Conservation (phyloP, 2,888 invertebrate species). For the Caenorhabditis japonica region DNA sequence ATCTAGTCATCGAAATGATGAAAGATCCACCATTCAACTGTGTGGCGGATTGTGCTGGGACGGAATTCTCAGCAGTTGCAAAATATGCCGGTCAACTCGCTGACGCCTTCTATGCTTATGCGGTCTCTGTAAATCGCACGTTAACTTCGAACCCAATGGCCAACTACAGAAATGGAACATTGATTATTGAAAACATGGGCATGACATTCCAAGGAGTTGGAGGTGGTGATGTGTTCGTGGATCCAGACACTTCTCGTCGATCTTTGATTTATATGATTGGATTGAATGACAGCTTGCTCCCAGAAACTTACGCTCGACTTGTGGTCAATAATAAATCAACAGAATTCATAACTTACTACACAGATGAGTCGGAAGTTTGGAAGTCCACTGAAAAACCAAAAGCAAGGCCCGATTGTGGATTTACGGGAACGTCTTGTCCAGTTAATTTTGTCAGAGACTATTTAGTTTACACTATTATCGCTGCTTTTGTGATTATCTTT, state of each 20-base stretch:
- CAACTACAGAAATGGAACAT: slow-evolving; percentile 23
- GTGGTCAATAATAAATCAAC: slow-evolving; percentile 40
- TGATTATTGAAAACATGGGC: slow-evolving; percentile 34
- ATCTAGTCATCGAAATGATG: slow-evolving; percentile 60
- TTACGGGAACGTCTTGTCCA: slow-evolving; percentile 54
- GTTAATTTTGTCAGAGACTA: slow-evolving; percentile 55
- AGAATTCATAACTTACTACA: slow-evolving; percentile 10
- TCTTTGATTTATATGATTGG: slow-evolving; percentile 45
- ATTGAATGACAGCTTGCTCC: slow-evolving; percentile 39
- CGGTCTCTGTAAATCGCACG: slow-evolving; percentile 44
- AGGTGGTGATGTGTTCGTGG: slow-evolving; percentile 41
- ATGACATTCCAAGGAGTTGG: slow-evolving; percentile 44
- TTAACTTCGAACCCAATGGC: slow-evolving; percentile 20
- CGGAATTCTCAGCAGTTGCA: slow-evolving; percentile 5
- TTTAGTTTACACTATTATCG: slow-evolving; percentile 48
- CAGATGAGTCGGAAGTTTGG: slow-evolving; percentile 37
- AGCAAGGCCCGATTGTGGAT: slow-evolving; percentile 53
- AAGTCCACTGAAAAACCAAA: slow-evolving; percentile 42
- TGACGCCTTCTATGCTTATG: slow-evolving; percentile 56
- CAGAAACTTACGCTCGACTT: slow-evolving; percentile 37
- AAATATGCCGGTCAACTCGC: slow-evolving; percentile 52
- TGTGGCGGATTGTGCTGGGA: slow-evolving; percentile 31
- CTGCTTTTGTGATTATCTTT: slow-evolving; percentile 41
- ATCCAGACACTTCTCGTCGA: slow-evolving; percentile 34
- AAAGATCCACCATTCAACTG: slow-evolving; percentile 65